A percentile compares a stretch with the other conserved stretches of the same genome.
These are phyloP conservation scores for Pygoscelis antarcticus DNA, from an alignment of 2,113 vertebrate genomes.

Conservation along the genomic window DNA sequence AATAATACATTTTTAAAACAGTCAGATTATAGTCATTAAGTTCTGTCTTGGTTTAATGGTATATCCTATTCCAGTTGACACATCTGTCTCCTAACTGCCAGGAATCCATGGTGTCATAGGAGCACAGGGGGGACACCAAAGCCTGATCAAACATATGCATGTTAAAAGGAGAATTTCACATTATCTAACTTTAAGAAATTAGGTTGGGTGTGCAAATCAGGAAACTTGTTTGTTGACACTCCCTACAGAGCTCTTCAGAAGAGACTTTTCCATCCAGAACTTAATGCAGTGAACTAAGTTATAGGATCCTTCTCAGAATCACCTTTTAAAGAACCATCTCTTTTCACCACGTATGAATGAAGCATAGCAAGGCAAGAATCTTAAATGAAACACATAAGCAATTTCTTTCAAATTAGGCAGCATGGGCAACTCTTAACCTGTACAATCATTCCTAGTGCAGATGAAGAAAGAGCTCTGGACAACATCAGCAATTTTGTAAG, in stretches of 20 bases:
- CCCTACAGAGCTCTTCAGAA: neutral
- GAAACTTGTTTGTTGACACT: neutral
- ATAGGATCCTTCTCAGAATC: neutral
- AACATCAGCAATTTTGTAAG: neutral
- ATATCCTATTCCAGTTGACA: neutral
- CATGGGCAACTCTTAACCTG: neutral
- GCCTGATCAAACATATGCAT: neutral
- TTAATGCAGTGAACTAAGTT: neutral
- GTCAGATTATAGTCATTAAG: neutral
- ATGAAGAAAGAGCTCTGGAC: neutral
- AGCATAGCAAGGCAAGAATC: fast-evolving
- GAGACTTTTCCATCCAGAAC: neutral
- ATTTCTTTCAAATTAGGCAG: neutral
- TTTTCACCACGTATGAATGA: neutral
- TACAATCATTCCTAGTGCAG: neutral
- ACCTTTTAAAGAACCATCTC: neutral
- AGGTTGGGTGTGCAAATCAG: neutral
- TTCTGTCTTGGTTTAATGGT: neutral
- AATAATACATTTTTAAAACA: neutral
- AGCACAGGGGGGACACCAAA: neutral
- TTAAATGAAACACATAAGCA: neutral
- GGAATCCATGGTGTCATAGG: neutral
- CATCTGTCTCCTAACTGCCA: neutral
- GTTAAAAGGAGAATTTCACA: neutral
- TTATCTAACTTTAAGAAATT: neutral